Percentiles rank a stretch among this genome's conserved stretches.
phyloP scores from a whole-genome alignment of 2,797 vertebrate genomes.

The Typhlichthys subterraneus region DNA sequence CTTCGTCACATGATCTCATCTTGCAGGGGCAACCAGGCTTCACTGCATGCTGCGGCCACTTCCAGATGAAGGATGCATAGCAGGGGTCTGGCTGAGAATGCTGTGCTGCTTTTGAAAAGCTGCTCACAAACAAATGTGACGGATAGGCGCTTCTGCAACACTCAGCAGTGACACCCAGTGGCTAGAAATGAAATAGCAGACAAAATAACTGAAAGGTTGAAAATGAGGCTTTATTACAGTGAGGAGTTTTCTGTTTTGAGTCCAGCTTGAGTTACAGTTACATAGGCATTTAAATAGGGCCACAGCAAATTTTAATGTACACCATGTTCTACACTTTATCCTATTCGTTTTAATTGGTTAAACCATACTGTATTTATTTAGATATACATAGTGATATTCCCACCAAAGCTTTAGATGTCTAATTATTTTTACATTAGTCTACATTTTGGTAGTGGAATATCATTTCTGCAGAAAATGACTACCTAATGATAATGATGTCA shows the following conservation, averaged over 20 bases:
- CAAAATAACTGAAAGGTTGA: neutral
- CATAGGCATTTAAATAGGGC: no score
- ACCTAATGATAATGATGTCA: slow-evolving; percentile 38
- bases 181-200: slow-evolving; percentile 5
- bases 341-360: neutral
- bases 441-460: neutral
- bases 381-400: slow-evolving; percentile 11
- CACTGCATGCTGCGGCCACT: slow-evolving; percentile 48
- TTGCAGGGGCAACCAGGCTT: slow-evolving; percentile 61
- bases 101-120: slow-evolving; percentile 41
- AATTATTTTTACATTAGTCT: neutral
- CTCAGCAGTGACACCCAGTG: slow-evolving; percentile 65
- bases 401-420: neutral
- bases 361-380: neutral
- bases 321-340: no score
- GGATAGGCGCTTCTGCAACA: slow-evolving; percentile 34
- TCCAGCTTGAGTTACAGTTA: no score
- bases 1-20: slow-evolving; percentile 69
- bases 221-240: no score
- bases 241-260: no score
- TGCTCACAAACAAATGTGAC: slow-evolving; percentile 57
- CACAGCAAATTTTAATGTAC: no score
- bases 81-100: slow-evolving; percentile 47
- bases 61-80: slow-evolving; percentile 68
- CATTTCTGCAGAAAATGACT: slow-evolving; percentile 22